Base-by-base conservation (phyloP, 2,113 vertebrate species). In the Dromaius novaehollandiae region DNA sequence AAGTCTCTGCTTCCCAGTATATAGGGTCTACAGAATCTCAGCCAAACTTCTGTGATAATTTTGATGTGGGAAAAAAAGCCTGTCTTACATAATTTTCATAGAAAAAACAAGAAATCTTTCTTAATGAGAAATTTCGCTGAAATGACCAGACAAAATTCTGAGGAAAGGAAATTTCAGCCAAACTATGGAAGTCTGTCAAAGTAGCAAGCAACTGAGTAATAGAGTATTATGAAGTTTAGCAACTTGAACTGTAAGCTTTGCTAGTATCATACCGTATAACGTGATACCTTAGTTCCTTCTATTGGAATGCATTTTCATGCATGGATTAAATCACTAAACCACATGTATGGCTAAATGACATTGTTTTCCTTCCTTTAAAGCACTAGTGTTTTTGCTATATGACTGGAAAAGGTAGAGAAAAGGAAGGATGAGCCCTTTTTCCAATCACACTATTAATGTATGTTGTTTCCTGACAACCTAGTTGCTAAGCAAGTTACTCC, bases 401-500 rank as follows among this genome's bases (percentile, higher is more conserved):
- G 70, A 58, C 5, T 25, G 63, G 40, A 85, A 64, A 92, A 73
- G 64, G 16, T 46, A 83, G 51, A 79, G 69, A 89, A 79, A 89
- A 80, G 51, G 77, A 92, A 92, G 38, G 26, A 64, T 51, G 11
- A 79, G 38, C 21, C 32, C 61, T 86, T 78, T 84, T 32, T 96
- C 91, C 84, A 84, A 5, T 51, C 36, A 55, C 26, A 4, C 42
- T 85, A 21, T 82, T 93, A 85, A 74, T 87, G 53, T 34, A 63
- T 34, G 89, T 85, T 73, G 74, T 89, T 82, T 93, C 44, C 53
- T 87, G 20, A 80, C 69, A 92, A 65, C 61, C 18, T 82, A 80
- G 82, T 77, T 76, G 94, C 85, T 77, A 63, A 94, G 68, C 95
- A 85, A 92, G 94, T 95, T 97, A 63, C 95, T 95, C 94, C 66